Evolutionary conservation across 2,888 invertebrate species (phyloP).

Genomic region (Caenorhabditis virilis): DNA sequence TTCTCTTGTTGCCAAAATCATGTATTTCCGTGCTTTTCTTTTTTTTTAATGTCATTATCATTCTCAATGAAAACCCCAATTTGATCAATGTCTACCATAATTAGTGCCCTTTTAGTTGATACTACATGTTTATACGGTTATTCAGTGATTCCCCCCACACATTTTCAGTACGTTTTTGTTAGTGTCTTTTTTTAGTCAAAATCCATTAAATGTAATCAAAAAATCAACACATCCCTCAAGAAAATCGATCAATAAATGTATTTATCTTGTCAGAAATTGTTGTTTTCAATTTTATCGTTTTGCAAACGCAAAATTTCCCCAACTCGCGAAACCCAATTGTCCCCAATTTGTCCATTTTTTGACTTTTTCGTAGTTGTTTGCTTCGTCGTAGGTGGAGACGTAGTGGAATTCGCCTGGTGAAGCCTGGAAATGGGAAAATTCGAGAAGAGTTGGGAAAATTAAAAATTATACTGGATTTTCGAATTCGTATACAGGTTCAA

Average conservation of each 20-base stretch:
- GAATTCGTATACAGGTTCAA: constrained; percentile 22
- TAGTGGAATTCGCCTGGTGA: constrained; percentile 18
- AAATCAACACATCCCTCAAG: too few species aligned
- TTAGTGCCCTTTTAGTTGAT: too few species aligned
- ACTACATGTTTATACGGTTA: neutral
- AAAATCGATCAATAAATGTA: too few species aligned
- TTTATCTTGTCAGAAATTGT: too few species aligned
- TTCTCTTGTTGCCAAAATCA: neutral
- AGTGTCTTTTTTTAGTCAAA: too few species aligned
- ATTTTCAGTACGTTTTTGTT: too few species aligned
- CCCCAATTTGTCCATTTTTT: constrained; percentile 27
- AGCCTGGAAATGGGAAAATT: neutral
- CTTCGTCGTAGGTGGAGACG: constrained; percentile 11
- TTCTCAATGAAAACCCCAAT: too few species aligned
- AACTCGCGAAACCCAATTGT: constrained; percentile 21
- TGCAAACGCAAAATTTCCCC: constrained; percentile 37
- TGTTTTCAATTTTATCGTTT: too few species aligned
- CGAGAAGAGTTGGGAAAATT: neutral
- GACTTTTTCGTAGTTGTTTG: constrained; percentile 8
- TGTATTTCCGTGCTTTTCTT: neutral
- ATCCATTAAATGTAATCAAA: too few species aligned
- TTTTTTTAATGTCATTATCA: neutral
- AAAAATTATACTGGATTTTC: constrained; percentile 10
- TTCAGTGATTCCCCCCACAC: too few species aligned
- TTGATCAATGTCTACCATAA: too few species aligned